phyloP scores from a whole-genome alignment of 2,888 invertebrate genomes.

The Philereme vetulata region DNA sequence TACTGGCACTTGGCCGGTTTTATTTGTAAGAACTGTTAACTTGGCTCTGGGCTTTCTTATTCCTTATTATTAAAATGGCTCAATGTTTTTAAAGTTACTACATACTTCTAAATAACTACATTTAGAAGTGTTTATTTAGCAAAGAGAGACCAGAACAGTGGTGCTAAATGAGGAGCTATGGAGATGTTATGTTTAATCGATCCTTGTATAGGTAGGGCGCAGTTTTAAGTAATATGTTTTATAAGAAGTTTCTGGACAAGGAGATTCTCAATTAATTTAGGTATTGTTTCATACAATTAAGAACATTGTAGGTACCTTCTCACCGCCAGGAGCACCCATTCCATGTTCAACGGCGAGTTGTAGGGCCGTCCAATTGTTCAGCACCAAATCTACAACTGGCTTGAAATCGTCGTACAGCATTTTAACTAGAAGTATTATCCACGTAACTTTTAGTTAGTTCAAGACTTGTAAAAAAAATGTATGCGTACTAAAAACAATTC shows the following conservation, averaged over 20 bases:
- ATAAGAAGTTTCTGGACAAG: too few species aligned
- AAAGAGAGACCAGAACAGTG: too few species aligned
- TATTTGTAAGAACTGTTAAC: too few species aligned
- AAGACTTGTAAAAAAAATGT: slow-evolving; percentile 1
- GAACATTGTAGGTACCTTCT: slow-evolving; percentile 74
- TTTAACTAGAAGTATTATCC: slow-evolving; percentile 20
- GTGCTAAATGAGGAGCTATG: too few species aligned
- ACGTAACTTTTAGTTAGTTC: background rate
- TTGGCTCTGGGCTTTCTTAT: too few species aligned
- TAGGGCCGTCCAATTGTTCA: slow-evolving; percentile 89
- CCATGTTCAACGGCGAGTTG: slow-evolving; percentile 89
- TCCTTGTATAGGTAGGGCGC: background rate
- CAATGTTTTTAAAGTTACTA: too few species aligned
- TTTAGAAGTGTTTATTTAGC: too few species aligned
- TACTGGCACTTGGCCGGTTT: too few species aligned
- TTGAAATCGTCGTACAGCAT: slow-evolving; percentile 83
- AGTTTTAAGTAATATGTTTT: background rate
- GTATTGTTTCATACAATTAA: background rate
- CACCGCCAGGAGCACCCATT: slow-evolving; percentile 88
- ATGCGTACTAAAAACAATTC: slow-evolving; percentile 1
- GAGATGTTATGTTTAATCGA: background rate
- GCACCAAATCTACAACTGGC: slow-evolving; percentile 85
- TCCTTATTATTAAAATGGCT: too few species aligned
- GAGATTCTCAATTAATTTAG: background rate
- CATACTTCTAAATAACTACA: too few species aligned